Evolutionary conservation across 2,113 vertebrate species (phyloP), one percentile per base, ranked within the genome.

Genomic region (Australoheros scitulus): DNA sequence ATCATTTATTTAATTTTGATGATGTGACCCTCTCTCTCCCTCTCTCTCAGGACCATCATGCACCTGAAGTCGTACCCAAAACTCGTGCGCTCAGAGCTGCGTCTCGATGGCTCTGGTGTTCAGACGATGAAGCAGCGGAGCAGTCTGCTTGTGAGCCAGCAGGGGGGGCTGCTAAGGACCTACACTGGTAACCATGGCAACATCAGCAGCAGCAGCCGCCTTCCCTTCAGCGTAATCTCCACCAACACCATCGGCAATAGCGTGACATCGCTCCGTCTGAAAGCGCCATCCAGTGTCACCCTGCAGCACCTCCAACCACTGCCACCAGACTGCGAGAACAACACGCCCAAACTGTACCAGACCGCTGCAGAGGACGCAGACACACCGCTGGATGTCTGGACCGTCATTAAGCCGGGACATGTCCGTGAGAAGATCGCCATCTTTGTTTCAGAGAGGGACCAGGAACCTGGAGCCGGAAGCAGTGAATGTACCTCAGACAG

Each of bases 371-470:
- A 97, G 10, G 97, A 97, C 22, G 92, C 83, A 1, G 97, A 97
- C 7, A 91, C 94, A 1, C 93, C 94, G 0, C 91, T 97, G 85
- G 98, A 98, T 77, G 95, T 98, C 59, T 99, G 97, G 97, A 95
- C 96, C 0, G 96, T 99, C 18, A 98, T 99, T 92, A 98, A 96
- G 84, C 98, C 98, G 0, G 98, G 98, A 58, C 98, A 99, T 22
- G 99, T 98, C 0, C 97, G 97, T 76, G 97, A 99, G 93, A 99
- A 99, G 90, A 97, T 99, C 1, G 97, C 98, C 1, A 97, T 99
- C 92, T 99, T 99, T 4, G 96, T 97, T 0, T 95, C 94, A 61
- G 82, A 92, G 10, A 38, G 5, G 2, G 57, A 50, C 4, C 41
- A 6, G 3, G 4, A 50, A 2, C 65, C 68, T 1, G 2, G 20